Evolutionary conservation across 1,140 invertebrate species (phyloP).

Genomic region (Drosophila ironensis): DNA sequence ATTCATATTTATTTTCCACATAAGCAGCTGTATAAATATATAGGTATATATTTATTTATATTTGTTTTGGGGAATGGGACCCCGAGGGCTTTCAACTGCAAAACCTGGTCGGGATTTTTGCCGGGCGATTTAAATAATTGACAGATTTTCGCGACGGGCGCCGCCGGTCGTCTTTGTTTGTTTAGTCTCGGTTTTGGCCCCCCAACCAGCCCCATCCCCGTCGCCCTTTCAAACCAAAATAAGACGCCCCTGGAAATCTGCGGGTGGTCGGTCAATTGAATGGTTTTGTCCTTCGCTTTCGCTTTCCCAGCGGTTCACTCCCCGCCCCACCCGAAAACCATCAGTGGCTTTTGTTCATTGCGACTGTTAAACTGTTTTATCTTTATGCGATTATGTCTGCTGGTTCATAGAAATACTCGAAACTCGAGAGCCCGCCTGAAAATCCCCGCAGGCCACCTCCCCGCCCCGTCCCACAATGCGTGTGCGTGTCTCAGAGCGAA

Average conservation of each 20-base stretch:
- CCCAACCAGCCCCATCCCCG: not conserved
- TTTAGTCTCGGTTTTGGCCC: not conserved
- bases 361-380: constrained; percentile 78
- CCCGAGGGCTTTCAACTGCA: constrained; percentile 2
- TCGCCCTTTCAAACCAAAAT: not conserved
- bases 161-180: constrained; percentile 37
- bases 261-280: constrained; percentile 39
- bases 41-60: not conserved
- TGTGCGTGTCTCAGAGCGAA: constrained; percentile 26
- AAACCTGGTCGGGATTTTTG: constrained; percentile 62
- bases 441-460: not conserved
- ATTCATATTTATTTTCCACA: not conserved
- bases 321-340: constrained; percentile 1
- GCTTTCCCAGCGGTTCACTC: not conserved
- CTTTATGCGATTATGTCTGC: constrained; percentile 79
- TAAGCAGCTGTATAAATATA: not conserved
- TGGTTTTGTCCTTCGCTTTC: constrained; percentile 5
- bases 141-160: constrained; percentile 61
- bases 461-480: constrained; percentile 3
- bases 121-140: constrained; percentile 74
- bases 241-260: constrained; percentile 3
- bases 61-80: not conserved
- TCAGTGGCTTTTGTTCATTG: constrained; percentile 52
- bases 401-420: constrained; percentile 3
- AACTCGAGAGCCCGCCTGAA: not conserved